A percentile compares a stretch with the other conserved stretches of the same genome.
These are phyloP conservation scores for Alligator sinensis DNA, from an alignment of 2,113 vertebrate species.

Conservation along the genomic window DNA sequence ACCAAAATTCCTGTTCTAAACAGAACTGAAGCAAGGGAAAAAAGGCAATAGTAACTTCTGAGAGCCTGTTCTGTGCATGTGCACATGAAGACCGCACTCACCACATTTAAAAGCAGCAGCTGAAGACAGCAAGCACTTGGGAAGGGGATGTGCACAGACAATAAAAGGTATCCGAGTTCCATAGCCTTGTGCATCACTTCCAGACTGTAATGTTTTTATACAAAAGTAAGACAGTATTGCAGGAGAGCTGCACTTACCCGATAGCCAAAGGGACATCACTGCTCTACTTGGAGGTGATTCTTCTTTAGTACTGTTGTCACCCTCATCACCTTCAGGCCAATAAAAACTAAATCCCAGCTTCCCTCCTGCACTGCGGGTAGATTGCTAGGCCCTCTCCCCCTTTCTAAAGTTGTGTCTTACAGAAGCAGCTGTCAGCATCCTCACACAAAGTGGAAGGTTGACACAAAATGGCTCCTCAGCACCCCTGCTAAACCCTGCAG, in stretches of 20 bases:
- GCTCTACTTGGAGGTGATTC: rapidly evolving
- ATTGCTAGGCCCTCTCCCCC: not conserved
- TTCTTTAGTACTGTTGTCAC: rapidly evolving
- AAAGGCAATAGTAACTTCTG: rapidly evolving
- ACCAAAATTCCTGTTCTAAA: not conserved
- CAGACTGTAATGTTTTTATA: rapidly evolving
- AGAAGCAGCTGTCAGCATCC: not conserved
- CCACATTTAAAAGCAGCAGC: rapidly evolving
- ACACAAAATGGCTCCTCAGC: not conserved
- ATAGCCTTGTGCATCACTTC: rapidly evolving
- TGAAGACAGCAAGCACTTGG: rapidly evolving
- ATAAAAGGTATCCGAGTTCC: rapidly evolving
- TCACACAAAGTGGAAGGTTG: rapidly evolving
- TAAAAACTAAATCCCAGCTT: rapidly evolving
- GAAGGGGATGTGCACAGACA: rapidly evolving
- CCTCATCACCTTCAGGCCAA: rapidly evolving
- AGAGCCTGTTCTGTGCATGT: rapidly evolving
- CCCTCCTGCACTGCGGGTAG: not conserved
- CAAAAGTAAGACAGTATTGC: rapidly evolving
- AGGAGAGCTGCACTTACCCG: not conserved
- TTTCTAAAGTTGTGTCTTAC: not conserved
- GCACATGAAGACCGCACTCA: not conserved
- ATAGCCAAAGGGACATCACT: rapidly evolving
- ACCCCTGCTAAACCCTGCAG: not conserved
- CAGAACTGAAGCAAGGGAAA: rapidly evolving